Evolutionary conservation across 1,140 invertebrate species (phyloP).

Genomic region (Oryzaephilus surinamensis): DNA sequence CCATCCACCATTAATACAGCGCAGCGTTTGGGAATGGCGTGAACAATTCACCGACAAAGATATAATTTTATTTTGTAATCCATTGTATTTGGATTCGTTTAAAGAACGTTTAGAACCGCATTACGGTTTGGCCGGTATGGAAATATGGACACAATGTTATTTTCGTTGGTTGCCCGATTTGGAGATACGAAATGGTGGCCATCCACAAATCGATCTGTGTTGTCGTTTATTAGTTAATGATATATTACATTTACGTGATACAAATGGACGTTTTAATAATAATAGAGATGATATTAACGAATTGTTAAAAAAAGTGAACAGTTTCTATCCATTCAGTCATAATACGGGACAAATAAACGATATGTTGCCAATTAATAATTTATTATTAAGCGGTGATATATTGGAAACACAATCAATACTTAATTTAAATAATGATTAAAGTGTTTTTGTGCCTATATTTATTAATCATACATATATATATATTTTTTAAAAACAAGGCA

Average conservation of each 20-base stretch:
- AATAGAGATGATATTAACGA: constrained; percentile 29
- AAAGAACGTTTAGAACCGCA: constrained; percentile 39
- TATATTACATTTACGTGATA: constrained; percentile 40
- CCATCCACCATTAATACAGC: constrained; percentile 44
- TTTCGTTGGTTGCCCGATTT: constrained; percentile 76
- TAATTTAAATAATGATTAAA: constrained; percentile 29
- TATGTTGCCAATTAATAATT: constrained; percentile 21
- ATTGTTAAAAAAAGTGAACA: constrained; percentile 34
- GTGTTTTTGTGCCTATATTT: constrained; percentile 9
- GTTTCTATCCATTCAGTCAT: constrained; percentile 41
- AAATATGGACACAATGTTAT: constrained; percentile 84
- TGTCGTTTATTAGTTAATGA: constrained; percentile 45
- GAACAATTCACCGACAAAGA: constrained; percentile 71
- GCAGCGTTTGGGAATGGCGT: constrained; percentile 76
- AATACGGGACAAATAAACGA: constrained; percentile 13
- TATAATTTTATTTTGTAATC: constrained; percentile 67
- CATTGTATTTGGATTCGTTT: constrained; percentile 47
- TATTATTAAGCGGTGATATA: constrained; percentile 27
- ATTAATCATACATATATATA: too few relatives aligned
- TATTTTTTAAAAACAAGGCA: too few relatives aligned
- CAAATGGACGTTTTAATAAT: constrained; percentile 21
- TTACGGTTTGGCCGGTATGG: constrained; percentile 46
- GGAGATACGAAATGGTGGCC: constrained; percentile 68
- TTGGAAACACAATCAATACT: constrained; percentile 35
- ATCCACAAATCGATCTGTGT: constrained; percentile 52